A percentile compares a stretch with the other conserved stretches of the same genome.
Evolutionary conservation across 2,888 invertebrate genomes (phyloP).

Genomic region (Calliopum simillimum): DNA sequence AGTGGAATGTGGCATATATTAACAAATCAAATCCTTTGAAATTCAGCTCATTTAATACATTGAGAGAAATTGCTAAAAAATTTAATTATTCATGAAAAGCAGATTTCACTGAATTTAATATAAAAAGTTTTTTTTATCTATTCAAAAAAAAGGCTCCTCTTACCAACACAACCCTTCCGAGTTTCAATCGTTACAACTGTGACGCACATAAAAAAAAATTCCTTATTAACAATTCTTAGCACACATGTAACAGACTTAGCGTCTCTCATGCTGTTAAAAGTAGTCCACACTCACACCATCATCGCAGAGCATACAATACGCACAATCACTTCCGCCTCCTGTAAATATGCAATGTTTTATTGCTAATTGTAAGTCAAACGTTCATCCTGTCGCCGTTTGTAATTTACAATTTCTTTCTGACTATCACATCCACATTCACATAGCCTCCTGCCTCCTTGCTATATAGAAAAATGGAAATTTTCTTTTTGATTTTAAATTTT

Average conservation of each 20-base stretch:
- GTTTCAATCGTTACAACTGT: background rate
- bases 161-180: conserved; percentile 6
- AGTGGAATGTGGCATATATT: conserved; percentile 6
- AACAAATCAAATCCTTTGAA: conserved; percentile 13
- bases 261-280: background rate
- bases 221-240: conserved; percentile 27
- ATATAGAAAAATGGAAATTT: conserved; percentile 13
- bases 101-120: too few species aligned
- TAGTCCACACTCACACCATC: background rate
- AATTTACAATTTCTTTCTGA: background rate
- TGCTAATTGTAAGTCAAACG: conserved; percentile 35
- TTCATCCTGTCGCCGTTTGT: conserved; percentile 28
- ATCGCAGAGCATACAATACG: background rate
- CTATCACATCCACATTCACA: too few species aligned
- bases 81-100: too few species aligned
- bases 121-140: too few species aligned
- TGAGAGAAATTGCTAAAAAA: too few species aligned
- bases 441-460: background rate
- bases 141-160: too few species aligned
- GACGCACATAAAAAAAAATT: background rate
- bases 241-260: conserved; percentile 6
- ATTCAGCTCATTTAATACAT: background rate
- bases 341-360: conserved; percentile 21
- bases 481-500: conserved; percentile 31
- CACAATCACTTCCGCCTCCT: conserved; percentile 21